A percentile compares a stretch with the other conserved stretches of the same genome.
Conservation (phyloP, 30 jellyfish, hydroid and myxozoan genomes). For the Pseudorhiza aurosa region DNA sequence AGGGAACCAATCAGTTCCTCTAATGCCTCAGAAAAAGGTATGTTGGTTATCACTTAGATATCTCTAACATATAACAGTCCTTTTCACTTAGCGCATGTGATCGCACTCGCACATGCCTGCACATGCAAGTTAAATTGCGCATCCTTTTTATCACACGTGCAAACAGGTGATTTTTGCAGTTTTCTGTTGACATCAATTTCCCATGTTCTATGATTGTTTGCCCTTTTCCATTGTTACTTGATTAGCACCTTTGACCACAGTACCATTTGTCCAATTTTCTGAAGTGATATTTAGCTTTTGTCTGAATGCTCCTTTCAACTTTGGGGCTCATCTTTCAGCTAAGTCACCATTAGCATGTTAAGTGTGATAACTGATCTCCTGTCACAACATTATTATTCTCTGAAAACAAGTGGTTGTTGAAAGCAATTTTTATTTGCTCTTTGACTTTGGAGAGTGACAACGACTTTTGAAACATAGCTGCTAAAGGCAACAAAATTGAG, state of each 20-base stretch:
- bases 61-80: too few species aligned
- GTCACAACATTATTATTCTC: not conserved
- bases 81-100: too few species aligned
- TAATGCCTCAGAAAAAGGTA: too few species aligned
- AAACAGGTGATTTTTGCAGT: not conserved
- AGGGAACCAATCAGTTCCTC: too few species aligned
- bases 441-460: too few species aligned
- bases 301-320: constrained; percentile 38
- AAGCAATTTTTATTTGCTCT: too few species aligned
- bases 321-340: constrained; percentile 36
- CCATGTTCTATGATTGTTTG: constrained; percentile 14
- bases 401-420: constrained; percentile 19
- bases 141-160: constrained; percentile 5
- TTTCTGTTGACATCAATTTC: constrained; percentile 6
- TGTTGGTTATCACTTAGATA: too few species aligned
- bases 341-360: constrained; percentile 33
- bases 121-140: too few species aligned
- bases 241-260: constrained; percentile 63
- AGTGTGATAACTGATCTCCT: constrained; percentile 43
- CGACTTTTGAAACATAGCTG: too few species aligned
- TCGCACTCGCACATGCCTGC: too few species aligned
- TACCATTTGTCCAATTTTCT: constrained; percentile 26
- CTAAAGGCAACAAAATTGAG: too few species aligned
- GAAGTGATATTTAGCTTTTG: constrained; percentile 40
- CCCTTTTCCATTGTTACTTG: constrained; percentile 15